Base-by-base conservation (phyloP, 2,797 vertebrate species). In the Arrhamphus sclerolepis region DNA sequence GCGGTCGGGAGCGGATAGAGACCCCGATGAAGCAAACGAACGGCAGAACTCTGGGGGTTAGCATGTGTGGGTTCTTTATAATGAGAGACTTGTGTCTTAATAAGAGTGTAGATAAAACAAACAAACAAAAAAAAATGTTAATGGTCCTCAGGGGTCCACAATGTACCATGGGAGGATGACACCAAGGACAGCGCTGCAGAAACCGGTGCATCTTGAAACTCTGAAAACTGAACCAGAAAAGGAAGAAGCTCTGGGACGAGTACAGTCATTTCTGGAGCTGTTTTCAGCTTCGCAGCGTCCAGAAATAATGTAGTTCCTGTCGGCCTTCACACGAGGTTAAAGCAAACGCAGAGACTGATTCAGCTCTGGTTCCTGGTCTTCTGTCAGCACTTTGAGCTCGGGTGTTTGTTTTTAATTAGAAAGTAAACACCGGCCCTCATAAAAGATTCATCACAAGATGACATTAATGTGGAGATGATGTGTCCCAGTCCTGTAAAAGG, bases 1-100 rank as follows among this genome's bases (percentile, higher is more conserved):
- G 85, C 96, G 40, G 79, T 94, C 44, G 89, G 93, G 62, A 92
- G 90, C 22, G 90, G 88, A 40, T 93, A 92, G 58, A 78, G 50
- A 67, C 44, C 0, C 22, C 18, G 59, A 41, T n/a, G n/a, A n/a
- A 1, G 26, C 17, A 52, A 39, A 40, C 4, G 20, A 16, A 13
- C 24, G 34, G 60, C 47, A 10, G 42, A 54, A 26, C 26, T 53
- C 5, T 39, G 24, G 58, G 21, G 5, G 1, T 46, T 26, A 7
- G 11, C 6, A 14, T 49, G 4, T 46, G 14, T 54, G 49, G 17
- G 46, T 53, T 70, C 38, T 73, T 24, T 24, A 6, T 50, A 3
- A 47, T 1, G 26, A 66, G 34, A 63, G 29, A 56, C 44, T 51
- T 62, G 7, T 62, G 10, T 57, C 82, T 86, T 81, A 76, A 70